Percentiles rank a stretch among this genome's conserved stretches.
These are phyloP conservation scores for Alauda arvensis DNA, from an alignment of 2,797 vertebrate genomes.

Conservation along the genomic window DNA sequence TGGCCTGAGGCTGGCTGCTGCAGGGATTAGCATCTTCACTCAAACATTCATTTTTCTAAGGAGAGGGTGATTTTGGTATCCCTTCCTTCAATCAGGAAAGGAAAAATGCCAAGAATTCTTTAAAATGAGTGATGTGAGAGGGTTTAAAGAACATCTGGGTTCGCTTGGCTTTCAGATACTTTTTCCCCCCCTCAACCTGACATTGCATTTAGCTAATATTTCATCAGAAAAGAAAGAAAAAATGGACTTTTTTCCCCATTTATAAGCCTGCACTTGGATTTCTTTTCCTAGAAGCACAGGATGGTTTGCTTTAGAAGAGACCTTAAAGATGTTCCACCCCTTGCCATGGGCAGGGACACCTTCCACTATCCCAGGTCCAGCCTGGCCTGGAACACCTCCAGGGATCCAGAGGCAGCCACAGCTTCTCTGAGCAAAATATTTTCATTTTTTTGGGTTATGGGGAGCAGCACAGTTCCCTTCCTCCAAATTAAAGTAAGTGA, in stretches of 20 bases:
- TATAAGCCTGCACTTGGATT: not conserved
- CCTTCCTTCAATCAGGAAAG: not conserved
- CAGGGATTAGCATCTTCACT: not conserved
- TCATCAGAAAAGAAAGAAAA: not conserved
- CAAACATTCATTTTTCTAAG: not conserved
- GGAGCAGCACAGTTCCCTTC: not conserved
- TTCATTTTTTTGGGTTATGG: not conserved
- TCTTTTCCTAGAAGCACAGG: not conserved
- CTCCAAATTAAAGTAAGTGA: not conserved
- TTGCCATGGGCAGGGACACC: not conserved
- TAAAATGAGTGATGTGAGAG: not conserved
- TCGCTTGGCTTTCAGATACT: not conserved
- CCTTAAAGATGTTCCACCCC: not conserved
- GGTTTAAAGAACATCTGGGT: not conserved
- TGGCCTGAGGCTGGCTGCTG: not conserved
- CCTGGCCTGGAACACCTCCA: not conserved
- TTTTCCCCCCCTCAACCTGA: not conserved
- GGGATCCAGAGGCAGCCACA: not conserved
- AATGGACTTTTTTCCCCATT: fast-evolving
- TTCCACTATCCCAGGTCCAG: not conserved
- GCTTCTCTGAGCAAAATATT: not conserved
- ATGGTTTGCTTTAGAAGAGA: not conserved
- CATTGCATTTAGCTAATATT: not conserved
- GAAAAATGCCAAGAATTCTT: not conserved
- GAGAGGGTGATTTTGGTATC: not conserved